Evolutionary conservation across 1,140 invertebrate species (phyloP), one percentile per base, ranked within the genome.

Genomic region (Catajapyx aquilonaris): DNA sequence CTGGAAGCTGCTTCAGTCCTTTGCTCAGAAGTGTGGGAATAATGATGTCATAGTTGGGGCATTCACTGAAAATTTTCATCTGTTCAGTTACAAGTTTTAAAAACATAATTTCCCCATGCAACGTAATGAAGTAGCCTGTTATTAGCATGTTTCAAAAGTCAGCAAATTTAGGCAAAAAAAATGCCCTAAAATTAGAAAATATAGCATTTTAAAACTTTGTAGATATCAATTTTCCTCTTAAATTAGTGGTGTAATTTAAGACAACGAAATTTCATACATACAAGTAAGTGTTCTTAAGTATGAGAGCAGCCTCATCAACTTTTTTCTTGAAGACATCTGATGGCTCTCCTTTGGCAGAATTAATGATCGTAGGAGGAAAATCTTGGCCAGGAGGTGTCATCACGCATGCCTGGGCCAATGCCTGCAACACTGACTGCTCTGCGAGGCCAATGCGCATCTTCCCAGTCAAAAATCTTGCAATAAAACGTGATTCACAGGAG

Each of bases 391-490:
- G 73, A 16, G 76, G 78, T 4, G 77, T 77, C 36, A 67, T 57
- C 17, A 71, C 66, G 46, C 74, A 74, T 3, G 91, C 91, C 49
- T 83, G 68, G 10, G 86, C 85, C 30, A 99, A 52, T 10, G 94
- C 91, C 53, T 81, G 78, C 11, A 99, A 61, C 17, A 96, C 73
- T 10, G 90, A 95, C 58, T 95, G 90, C 52, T 99, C 94, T 1
- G 93, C 95, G 35, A 99, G 62, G 3, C 93, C 93, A 46, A 98
- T 93, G 25, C 94, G 67, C 32, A 99, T 60, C 60, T 98, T 98
- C 9, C 94, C 94, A 42, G 79, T 72, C 1, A 98, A 57, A 0
- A 83, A 88, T 46, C 95, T 68, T 31, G 96, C 85, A 0, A 99
- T 61, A 58, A 79, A 99, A 34, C 85, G 69, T 0, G 91, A 83